Evolutionary conservation across 2,888 invertebrate genomes (phyloP), one percentile per base, ranked within the genome.

Genomic region (Andrena haemorrhoa): DNA sequence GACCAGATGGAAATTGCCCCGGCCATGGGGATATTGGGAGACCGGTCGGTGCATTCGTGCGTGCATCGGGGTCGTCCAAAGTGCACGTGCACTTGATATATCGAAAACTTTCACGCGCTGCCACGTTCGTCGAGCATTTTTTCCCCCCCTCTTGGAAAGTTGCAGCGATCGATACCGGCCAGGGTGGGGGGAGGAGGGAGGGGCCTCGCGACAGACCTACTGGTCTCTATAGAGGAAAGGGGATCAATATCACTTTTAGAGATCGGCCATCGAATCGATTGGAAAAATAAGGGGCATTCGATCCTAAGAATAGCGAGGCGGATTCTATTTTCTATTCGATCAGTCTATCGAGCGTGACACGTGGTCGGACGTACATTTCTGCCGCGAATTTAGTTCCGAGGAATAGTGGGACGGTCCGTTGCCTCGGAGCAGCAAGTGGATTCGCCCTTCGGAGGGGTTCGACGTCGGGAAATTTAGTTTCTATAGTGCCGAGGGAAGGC

Each of bases 21-120:
- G 31, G 23, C 26, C 20, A 7, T n/a, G 23, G 56, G 65, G 60
- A 53, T 72, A 77, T 73, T 60, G 76, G 63, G 12, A 31, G 12
- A 31, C 47, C 10, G n/a, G 33, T 56, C 33, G 49, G 41, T 31
- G 65, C 65, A 77, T n/a, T 47, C 60, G n/a, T 72, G 77, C 60
- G 51, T 66, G 35, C 60, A 64, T 41, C 16, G 8, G 63, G 56
- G 2, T 56, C 47, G 53, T 20, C n/a, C 23, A 7, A 33, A 23
- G 75, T 41, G 41, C 47, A 29, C 8, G 31, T 60, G 60, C 58
- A 65, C 72, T 20, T 20, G 47, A 58, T 33, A 56, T 12, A 61
- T 35, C 56, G 53, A 63, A 23, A 26, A 71, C 75, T 76, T 76
- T 71, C 56, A 31, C 60, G 75, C 60, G 26, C 23, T 20, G 20